These are phyloP conservation scores for Drosophila albomicans DNA, from an alignment of 1,140 invertebrate genomes.

Conservation along the genomic window DNA sequence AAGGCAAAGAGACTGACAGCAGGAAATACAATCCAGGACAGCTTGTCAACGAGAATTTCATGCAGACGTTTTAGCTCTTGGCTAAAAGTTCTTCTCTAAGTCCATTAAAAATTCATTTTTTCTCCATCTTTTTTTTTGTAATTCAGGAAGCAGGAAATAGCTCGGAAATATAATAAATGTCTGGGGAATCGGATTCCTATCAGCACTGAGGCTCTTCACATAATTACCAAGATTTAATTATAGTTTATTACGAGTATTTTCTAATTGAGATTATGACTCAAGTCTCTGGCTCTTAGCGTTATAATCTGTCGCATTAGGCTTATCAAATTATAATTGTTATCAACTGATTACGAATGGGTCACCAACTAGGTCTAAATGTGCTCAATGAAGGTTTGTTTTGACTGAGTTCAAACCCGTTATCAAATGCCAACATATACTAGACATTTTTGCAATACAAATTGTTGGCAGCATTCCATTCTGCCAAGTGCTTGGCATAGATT, in stretches of 20 bases:
- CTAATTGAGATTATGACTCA: constrained; percentile 34
- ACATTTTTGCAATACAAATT: neutral
- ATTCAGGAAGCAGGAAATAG: neutral
- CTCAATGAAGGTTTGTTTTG: constrained; percentile 19
- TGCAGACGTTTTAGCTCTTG: constrained; percentile 2
- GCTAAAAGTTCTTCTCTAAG: neutral
- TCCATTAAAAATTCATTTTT: neutral
- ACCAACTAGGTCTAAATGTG: constrained; percentile 1
- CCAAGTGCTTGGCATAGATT: constrained; percentile 14
- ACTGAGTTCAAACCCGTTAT: constrained; percentile 2
- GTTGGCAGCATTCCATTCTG: neutral
- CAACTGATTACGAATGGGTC: constrained; percentile 14
- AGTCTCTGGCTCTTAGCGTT: constrained; percentile 11
- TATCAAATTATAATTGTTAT: constrained; percentile 38
- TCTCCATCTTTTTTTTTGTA: neutral
- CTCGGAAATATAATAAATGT: constrained; percentile 6
- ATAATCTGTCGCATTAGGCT: constrained; percentile 33
- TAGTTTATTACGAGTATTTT: constrained; percentile 6
- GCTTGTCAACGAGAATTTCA: neutral
- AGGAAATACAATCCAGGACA: neutral
- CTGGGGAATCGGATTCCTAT: neutral
- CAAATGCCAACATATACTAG: neutral
- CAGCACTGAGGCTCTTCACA: neutral
- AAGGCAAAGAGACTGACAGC: constrained; percentile 7
- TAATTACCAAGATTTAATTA: constrained; percentile 27